A percentile compares a stretch with the other conserved stretches of the same genome.
phyloP scores from a whole-genome alignment of 2,888 invertebrate species.

The Drosophila diplacantha region DNA sequence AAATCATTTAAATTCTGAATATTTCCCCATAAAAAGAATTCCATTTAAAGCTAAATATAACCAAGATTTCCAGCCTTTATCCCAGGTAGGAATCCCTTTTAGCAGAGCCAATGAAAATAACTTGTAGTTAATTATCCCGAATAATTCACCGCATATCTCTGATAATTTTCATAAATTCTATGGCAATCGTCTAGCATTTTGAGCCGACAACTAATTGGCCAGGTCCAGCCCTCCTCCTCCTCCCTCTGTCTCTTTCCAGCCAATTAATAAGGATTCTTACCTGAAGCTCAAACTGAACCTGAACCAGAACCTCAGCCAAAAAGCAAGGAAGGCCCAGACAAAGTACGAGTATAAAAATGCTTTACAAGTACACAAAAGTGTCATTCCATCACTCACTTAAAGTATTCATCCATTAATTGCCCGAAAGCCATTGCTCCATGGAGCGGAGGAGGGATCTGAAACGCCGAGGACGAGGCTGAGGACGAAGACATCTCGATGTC shows the following conservation, averaged over 20 bases:
- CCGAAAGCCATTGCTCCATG: constrained; percentile 70
- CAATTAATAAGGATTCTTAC: constrained; percentile 64
- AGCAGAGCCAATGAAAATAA: constrained; percentile 28
- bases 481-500: constrained; percentile 41
- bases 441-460: constrained; percentile 3
- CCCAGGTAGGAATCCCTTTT: not conserved
- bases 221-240: constrained; percentile 5
- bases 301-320: constrained; percentile 3
- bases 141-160: constrained; percentile 46
- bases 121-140: constrained; percentile 40
- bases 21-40: not conserved
- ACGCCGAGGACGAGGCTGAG: not conserved
- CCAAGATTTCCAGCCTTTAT: not conserved
- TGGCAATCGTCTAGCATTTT: constrained; percentile 32
- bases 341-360: constrained; percentile 64
- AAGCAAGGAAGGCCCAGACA: constrained; percentile 21
- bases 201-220: constrained; percentile 58
- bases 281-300: constrained; percentile 7
- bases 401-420: constrained; percentile 77
- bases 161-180: constrained; percentile 66
- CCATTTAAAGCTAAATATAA: not conserved
- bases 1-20: not conserved
- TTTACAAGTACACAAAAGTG: constrained; percentile 74
- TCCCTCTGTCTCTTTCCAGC: constrained; percentile 19
- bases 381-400: constrained; percentile 77